Evolutionary conservation across 1,140 invertebrate genomes (phyloP).

Genomic region (Drosophila ananassae): DNA sequence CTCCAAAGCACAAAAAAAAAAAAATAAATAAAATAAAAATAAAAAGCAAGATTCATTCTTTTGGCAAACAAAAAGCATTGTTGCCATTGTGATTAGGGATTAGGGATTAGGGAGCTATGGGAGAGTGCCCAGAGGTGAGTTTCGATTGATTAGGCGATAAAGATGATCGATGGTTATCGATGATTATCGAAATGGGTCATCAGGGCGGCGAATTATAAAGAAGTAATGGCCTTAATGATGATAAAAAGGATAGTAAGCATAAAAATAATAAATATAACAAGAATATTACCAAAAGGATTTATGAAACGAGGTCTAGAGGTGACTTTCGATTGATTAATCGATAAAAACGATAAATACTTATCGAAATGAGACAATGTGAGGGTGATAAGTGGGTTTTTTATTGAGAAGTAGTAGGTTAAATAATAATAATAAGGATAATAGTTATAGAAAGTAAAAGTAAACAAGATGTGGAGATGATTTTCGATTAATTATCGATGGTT

Average conservation of each 20-base stretch:
- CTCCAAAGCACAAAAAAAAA: background rate
- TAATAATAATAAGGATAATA: too few species aligned
- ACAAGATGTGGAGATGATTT: too few species aligned
- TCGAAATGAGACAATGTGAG: too few species aligned
- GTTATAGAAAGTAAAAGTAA: too few species aligned
- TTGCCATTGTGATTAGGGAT: constrained; percentile 18
- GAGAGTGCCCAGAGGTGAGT: constrained; percentile 17
- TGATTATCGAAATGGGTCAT: too few species aligned
- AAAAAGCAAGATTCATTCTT: constrained; percentile 54
- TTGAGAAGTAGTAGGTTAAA: too few species aligned
- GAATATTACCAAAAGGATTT: too few species aligned
- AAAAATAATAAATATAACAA: too few species aligned
- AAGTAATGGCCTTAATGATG: background rate
- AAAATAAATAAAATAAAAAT: background rate
- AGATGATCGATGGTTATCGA: constrained; percentile 56
- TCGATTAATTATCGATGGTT: too few species aligned
- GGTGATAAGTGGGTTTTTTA: background rate
- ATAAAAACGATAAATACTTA: constrained; percentile 61
- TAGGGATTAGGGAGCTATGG: too few species aligned
- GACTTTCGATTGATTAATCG: constrained; percentile 65
- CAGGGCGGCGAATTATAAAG: background rate
- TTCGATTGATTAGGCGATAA: constrained; percentile 68
- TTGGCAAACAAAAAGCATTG: constrained; percentile 26
- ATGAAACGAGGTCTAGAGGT: constrained; percentile 4
- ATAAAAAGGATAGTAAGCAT: too few species aligned